phyloP scores from a whole-genome alignment of 2,113 vertebrate genomes.

The Etheostoma spectabile region DNA sequence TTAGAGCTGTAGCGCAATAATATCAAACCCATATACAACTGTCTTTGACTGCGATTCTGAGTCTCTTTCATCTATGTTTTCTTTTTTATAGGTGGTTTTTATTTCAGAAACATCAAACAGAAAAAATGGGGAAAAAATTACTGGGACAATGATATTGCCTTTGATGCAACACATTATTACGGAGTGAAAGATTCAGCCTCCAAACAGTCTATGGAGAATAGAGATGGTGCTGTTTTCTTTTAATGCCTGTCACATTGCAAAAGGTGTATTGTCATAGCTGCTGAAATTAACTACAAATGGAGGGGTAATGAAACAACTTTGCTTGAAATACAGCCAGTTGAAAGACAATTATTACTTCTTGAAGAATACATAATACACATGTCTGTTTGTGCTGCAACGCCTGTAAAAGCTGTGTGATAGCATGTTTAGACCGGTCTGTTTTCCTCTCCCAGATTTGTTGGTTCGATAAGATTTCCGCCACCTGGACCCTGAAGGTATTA shows the following conservation, averaged over 20 bases:
- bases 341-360: background rate
- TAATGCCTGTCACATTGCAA: conserved; percentile 15
- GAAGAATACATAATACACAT: background rate
- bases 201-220: background rate
- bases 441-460: conserved; percentile 1
- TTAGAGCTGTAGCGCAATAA: background rate
- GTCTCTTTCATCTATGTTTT: conserved; percentile 25
- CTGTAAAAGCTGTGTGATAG: background rate
- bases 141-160: conserved; percentile 22
- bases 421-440: background rate
- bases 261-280: conserved; percentile 17
- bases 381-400: background rate
- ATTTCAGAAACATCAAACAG: conserved; percentile 22
- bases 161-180: conserved; percentile 39
- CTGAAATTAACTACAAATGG: conserved; percentile 5
- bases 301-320: no score
- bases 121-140: background rate
- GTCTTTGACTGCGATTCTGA: background rate
- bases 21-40: background rate
- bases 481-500: conserved; percentile 58
- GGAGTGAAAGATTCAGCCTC: conserved; percentile 3
- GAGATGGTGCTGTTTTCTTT: conserved; percentile 8
- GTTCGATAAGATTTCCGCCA: conserved; percentile 38
- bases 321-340: background rate
- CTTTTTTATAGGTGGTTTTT: conserved; percentile 31